phyloP scores from a whole-genome alignment of 2,113 vertebrate genomes.

The Bathybates hornii region DNA sequence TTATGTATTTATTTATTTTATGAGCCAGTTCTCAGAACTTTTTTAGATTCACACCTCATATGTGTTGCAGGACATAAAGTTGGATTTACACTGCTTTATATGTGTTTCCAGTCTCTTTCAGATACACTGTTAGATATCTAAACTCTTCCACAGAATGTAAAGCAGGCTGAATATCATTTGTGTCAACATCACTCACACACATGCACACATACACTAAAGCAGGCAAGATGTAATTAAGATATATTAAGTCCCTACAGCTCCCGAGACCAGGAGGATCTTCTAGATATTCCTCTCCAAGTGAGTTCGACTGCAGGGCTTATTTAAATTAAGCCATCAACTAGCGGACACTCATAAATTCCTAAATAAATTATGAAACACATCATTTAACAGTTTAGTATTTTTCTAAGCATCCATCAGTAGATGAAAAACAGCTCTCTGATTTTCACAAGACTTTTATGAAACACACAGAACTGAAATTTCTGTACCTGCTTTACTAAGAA shows the following conservation, averaged over 20 bases:
- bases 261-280: not conserved
- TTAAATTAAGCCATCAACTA: not conserved
- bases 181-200: not conserved
- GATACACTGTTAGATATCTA: not conserved
- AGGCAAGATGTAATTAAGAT: not conserved
- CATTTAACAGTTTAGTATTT: not conserved
- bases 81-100: not conserved
- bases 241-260: not conserved
- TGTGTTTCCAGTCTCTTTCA: not conserved
- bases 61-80: not conserved
- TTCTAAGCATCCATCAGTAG: not conserved
- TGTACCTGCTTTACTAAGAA: not conserved
- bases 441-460: not conserved
- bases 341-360: not conserved
- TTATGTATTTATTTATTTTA: not conserved
- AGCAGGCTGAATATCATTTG: not conserved
- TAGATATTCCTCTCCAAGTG: not conserved
- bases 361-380: not conserved
- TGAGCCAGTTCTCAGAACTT: not conserved
- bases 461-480: not conserved
- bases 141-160: not conserved
- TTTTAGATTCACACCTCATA: not conserved
- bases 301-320: not conserved
- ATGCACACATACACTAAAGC: not conserved
- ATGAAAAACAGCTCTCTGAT: not conserved